Percentiles rank a stretch among this genome's conserved stretches.
These are phyloP conservation scores for Noctua pronuba DNA, from an alignment of 2,888 invertebrate species.

Conservation along the genomic window DNA sequence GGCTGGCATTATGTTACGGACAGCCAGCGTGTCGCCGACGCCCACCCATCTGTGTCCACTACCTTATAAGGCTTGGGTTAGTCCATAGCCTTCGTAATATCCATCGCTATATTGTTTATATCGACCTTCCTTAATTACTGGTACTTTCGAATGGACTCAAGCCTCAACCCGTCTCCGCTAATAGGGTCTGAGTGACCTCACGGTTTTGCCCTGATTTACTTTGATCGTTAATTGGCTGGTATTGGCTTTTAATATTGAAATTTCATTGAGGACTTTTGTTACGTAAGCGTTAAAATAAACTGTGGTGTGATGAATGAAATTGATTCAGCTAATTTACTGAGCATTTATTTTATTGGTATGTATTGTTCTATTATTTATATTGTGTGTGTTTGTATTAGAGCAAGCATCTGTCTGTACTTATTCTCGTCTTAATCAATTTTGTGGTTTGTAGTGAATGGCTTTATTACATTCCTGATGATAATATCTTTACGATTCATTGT, in stretches of 20 bases:
- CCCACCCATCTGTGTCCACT: conserved; percentile 66
- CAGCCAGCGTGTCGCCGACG: conserved; percentile 75
- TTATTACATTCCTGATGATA: conserved; percentile 3
- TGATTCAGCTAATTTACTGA: not conserved
- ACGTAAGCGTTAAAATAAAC: conserved; percentile 59
- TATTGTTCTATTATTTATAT: conserved; percentile 9
- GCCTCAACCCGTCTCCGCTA: conserved; percentile 74
- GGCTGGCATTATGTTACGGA: conserved; percentile 48
- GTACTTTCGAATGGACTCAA: conserved; percentile 77
- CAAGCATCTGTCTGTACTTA: too few species aligned
- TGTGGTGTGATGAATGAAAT: conserved; percentile 54
- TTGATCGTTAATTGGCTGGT: conserved; percentile 77
- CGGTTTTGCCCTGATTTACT: conserved; percentile 78
- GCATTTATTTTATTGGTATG: conserved; percentile 11
- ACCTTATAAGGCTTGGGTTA: conserved; percentile 73
- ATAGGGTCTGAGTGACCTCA: conserved; percentile 77
- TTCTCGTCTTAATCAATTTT: not conserved
- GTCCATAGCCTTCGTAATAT: conserved; percentile 68
- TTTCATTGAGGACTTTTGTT: conserved; percentile 69
- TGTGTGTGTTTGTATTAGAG: conserved; percentile 2
- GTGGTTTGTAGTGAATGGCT: not conserved
- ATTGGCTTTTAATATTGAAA: conserved; percentile 63
- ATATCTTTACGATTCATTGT: conserved; percentile 31
- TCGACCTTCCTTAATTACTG: conserved; percentile 78
- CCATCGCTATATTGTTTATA: conserved; percentile 73